Evolutionary conservation across 2,113 vertebrate species (phyloP).

Genomic region (Blennius ocellaris): DNA sequence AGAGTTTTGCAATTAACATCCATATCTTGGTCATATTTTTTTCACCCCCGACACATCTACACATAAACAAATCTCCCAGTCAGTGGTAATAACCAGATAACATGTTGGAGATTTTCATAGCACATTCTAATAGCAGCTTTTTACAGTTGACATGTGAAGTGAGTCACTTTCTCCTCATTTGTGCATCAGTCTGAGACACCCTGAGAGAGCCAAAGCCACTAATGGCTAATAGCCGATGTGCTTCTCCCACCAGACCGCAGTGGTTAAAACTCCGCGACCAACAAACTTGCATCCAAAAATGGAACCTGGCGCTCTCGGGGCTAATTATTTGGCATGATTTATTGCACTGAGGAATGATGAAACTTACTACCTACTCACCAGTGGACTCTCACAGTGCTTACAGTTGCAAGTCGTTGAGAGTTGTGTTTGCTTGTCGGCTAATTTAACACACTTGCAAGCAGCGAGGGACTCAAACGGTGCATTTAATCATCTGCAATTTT

Average conservation of each 20-base stretch:
- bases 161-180: slow-evolving; percentile 1
- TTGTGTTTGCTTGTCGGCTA: slow-evolving; percentile 20
- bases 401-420: slow-evolving; percentile 32
- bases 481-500: slow-evolving; percentile 9
- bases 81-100: slow-evolving; percentile 32
- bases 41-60: no score
- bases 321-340: slow-evolving; percentile 39
- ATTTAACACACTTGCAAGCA: not conserved
- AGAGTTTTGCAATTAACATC: not conserved
- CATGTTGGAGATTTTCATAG: not conserved
- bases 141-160: not conserved
- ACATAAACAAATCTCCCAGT: not conserved
- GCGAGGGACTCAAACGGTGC: not conserved
- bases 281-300: slow-evolving; percentile 1
- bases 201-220: slow-evolving; percentile 1
- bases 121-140: not conserved
- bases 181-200: not conserved
- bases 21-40: no score
- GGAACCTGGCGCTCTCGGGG: not conserved
- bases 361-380: not conserved
- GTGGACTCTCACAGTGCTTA: slow-evolving; percentile 17
- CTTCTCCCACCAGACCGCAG: slow-evolving; percentile 1
- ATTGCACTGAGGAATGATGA: slow-evolving; percentile 16
- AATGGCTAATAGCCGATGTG: slow-evolving; percentile 7
- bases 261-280: slow-evolving; percentile 4